These are phyloP conservation scores for Felis catus DNA, from an alignment of 2,113 vertebrate species.

Conservation along the genomic window F.catus_Fca126_mat1.0 CM031417.1:93620501-93621000, in stretches of 20 bases:
- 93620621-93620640: no score
- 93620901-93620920: not conserved
- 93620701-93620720: no score
- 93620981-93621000: not conserved
- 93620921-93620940: not conserved
- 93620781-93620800: no score
- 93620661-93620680: no score
- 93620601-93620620: not conserved
- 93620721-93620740: no score
- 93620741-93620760: no score
- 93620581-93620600: not conserved
- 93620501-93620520: not conserved
- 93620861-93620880: not conserved
- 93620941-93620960: not conserved
- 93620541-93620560: not conserved
- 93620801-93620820: no score
- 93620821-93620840: no score
- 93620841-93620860: not conserved
- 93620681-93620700: no score
- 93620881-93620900: not conserved
- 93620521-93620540: not conserved
- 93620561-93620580: not conserved
- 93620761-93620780: no score
- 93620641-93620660: no score
- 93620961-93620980: not conserved